Base-by-base conservation (phyloP, 2,113 vertebrate genomes). In the Brachypteracias leptosomus region DNA sequence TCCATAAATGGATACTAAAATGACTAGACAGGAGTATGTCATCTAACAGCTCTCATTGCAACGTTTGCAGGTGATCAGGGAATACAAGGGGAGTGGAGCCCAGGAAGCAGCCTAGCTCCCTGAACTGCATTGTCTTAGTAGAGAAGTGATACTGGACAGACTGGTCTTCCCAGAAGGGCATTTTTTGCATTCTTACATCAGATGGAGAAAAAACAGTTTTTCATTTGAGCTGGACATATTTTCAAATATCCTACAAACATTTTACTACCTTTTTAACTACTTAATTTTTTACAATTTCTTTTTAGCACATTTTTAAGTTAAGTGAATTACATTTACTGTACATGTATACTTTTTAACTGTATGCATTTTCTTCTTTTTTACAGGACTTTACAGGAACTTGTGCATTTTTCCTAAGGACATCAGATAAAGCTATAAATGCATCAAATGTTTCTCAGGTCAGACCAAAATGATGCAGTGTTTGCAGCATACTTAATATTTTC, bases 341-440 rank as follows among this genome's bases (percentile, higher is more conserved):
- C 0, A 2, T 74, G 4, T 59, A 22, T 77, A 55, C 10, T 85
- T 89, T 93, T 52, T 66, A 94, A 68, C 22, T 42, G 4, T 26
- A 33, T 72, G 7, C 14, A 31, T 92, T 90, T 88, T 89, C 18
- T 80, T 28, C 51, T 84, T n/a, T 72, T 68, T 90, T 90, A 74
- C 91, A 99, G 98, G 95, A 96, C 57, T 88, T 98, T 70, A 96
- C 93, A 55, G 98, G 98, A 77, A 98, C 71, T 31, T 99, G 98
- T 94, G 96, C 98, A 31, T 99, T 98, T 97, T 99, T 99, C 88
- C 93, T 98, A 73, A 98, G 98, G 73, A 97, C 93, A 59, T 98
- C 98, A 10, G 97, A 98, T 72, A 98, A 98, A 95, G 75, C 94
- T 47, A 92, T 99, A 93, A 98, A 97, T 67, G 91, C 97, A 42